A percentile compares a stretch with the other conserved stretches of the same genome.
Evolutionary conservation across 1,140 invertebrate species (phyloP).

Genomic region (Battus philenor): DNA sequence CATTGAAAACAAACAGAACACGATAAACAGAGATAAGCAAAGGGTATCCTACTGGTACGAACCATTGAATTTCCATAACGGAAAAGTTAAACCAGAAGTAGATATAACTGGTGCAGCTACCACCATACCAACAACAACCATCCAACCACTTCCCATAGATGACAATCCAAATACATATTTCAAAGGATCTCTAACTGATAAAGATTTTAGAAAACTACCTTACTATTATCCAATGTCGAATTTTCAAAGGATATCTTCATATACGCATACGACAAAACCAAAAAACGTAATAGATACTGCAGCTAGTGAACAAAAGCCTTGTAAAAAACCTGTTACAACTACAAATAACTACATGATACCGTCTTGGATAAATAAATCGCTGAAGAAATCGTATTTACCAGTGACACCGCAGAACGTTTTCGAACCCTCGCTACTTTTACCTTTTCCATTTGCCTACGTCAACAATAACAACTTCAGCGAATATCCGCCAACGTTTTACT

Average conservation of each 20-base stretch:
- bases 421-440: slow-evolving; percentile 25
- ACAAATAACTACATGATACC: slow-evolving; percentile 12
- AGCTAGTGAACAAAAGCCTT: slow-evolving; percentile 14
- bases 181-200: slow-evolving; percentile 20
- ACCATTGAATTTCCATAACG: slow-evolving; percentile 26
- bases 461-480: slow-evolving; percentile 33
- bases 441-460: slow-evolving; percentile 47
- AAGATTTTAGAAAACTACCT: slow-evolving; percentile 37
- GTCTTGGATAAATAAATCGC: slow-evolving; percentile 17
- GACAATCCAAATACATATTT: slow-evolving; percentile 25
- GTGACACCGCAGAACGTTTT: slow-evolving; percentile 14
- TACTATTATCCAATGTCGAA: slow-evolving; percentile 49
- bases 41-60: slow-evolving; percentile 48
- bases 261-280: slow-evolving; percentile 20
- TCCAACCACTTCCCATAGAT: background rate
- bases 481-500: slow-evolving; percentile 31
- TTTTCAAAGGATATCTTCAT: slow-evolving; percentile 44
- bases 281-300: slow-evolving; percentile 4
- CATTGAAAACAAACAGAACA: slow-evolving; percentile 18
- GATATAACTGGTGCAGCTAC: slow-evolving; percentile 23
- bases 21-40: slow-evolving; percentile 18
- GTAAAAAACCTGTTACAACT: slow-evolving; percentile 17
- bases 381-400: slow-evolving; percentile 10
- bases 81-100: slow-evolving; percentile 20
- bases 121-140: slow-evolving; percentile 15